These are phyloP conservation scores for Catocala fraxini DNA, from an alignment of 2,888 invertebrate genomes.

Conservation along the genomic window DNA sequence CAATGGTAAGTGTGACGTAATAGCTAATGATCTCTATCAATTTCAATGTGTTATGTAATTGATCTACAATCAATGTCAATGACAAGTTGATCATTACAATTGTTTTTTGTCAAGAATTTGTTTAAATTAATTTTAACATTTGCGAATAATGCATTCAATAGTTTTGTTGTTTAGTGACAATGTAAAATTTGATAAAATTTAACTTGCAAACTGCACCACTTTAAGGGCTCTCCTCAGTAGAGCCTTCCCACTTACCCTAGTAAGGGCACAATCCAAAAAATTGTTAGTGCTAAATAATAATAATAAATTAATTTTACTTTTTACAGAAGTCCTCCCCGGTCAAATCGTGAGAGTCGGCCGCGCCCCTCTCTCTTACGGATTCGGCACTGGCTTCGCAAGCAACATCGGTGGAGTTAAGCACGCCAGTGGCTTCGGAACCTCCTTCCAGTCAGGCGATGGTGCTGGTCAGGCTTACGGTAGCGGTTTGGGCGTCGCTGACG, in stretches of 20 bases:
- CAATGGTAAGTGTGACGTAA: constrained; percentile 45
- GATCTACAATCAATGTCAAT: neutral
- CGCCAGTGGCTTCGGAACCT: constrained; percentile 70
- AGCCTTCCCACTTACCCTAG: too few species aligned
- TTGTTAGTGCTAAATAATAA: neutral
- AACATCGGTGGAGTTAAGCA: constrained; percentile 79
- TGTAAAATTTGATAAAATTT: too few species aligned
- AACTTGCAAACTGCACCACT: too few species aligned
- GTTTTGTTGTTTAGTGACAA: too few species aligned
- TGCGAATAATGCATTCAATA: too few species aligned
- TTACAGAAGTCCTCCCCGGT: constrained; percentile 52
- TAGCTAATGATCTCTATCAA: neutral
- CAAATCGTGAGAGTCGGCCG: constrained; percentile 64
- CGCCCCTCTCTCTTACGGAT: constrained; percentile 75
- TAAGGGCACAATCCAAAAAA: too few species aligned
- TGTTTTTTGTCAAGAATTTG: too few species aligned
- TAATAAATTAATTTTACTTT: neutral
- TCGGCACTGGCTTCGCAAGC: constrained; percentile 78
- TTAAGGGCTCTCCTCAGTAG: too few species aligned
- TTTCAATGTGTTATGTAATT: neutral
- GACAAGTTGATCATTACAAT: too few species aligned
- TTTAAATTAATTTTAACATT: too few species aligned
- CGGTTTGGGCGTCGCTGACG: constrained; percentile 60
- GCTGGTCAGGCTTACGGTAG: constrained; percentile 65
- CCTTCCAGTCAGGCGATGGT: constrained; percentile 72